These are phyloP conservation scores for Lasioglossum oenotherae DNA, from an alignment of 2,888 invertebrate genomes.

Conservation along the genomic window DNA sequence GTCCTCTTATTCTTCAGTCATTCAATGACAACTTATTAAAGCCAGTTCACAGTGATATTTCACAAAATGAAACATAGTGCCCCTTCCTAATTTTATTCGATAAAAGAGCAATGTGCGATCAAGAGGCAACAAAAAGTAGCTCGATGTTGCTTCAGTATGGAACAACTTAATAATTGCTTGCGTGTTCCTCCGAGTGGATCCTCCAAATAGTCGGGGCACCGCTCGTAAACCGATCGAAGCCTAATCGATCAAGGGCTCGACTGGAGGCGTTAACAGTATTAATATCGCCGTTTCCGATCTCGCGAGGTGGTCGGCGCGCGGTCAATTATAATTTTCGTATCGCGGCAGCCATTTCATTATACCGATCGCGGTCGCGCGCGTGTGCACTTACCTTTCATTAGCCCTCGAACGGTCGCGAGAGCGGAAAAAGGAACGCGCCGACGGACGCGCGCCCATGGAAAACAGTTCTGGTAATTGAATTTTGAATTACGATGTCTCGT, in stretches of 20 bases:
- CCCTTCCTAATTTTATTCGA: no score
- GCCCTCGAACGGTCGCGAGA: constrained; percentile 41
- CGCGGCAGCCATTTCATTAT: constrained; percentile 54
- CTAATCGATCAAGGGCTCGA: not conserved
- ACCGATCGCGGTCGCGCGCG: constrained; percentile 38
- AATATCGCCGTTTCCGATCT: constrained; percentile 51
- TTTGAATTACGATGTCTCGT: constrained; percentile 54
- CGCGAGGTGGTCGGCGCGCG: constrained; percentile 19
- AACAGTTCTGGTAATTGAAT: constrained; percentile 50
- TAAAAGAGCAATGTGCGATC: not conserved
- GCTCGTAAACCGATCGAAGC: not conserved
- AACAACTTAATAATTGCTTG: not conserved
- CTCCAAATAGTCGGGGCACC: not conserved
- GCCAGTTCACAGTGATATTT: not conserved
- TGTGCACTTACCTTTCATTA: constrained; percentile 57
- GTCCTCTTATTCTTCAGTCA: not conserved
- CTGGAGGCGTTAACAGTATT: constrained; percentile 1
- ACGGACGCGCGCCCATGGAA: constrained; percentile 21
- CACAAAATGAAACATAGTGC: not conserved
- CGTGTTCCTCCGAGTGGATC: not conserved
- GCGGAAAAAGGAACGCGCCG: constrained; percentile 15
- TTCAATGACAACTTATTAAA: not conserved
- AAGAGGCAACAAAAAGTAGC: not conserved
- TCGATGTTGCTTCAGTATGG: not conserved
- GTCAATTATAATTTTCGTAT: constrained; percentile 53